Evolutionary conservation across 2,888 invertebrate genomes (phyloP).

Genomic region (Xanthia togata): DNA sequence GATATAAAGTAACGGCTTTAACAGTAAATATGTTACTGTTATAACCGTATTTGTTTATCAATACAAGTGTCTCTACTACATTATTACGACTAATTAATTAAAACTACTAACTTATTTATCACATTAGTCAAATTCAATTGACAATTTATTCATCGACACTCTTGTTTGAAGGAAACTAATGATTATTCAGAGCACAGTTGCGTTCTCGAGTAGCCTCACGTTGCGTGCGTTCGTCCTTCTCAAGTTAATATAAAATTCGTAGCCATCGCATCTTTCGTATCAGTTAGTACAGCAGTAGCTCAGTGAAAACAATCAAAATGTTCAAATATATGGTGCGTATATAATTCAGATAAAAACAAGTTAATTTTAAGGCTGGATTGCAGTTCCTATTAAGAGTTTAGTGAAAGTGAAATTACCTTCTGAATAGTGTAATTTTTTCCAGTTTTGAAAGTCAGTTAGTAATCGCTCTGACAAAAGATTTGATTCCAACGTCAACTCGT

Average conservation of each 20-base stretch:
- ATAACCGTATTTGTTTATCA: too few relatives aligned
- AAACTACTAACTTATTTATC: background rate
- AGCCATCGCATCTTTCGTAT: slow-evolving; percentile 63
- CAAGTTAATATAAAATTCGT: slow-evolving; percentile 74
- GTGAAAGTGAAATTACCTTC: slow-evolving; percentile 3
- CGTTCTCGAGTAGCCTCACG: slow-evolving; percentile 62
- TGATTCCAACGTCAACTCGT: background rate
- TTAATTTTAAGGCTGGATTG: background rate
- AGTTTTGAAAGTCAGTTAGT: background rate
- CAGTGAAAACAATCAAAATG: slow-evolving; percentile 77
- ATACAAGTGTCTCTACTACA: background rate
- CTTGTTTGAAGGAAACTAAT: slow-evolving; percentile 57
- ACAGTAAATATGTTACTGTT: background rate
- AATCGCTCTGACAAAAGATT: background rate
- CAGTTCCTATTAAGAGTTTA: background rate
- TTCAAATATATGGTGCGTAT: slow-evolving; percentile 83
- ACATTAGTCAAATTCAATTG: slow-evolving; percentile 5
- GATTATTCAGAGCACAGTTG: slow-evolving; percentile 66
- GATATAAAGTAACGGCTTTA: background rate
- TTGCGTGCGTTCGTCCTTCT: slow-evolving; percentile 74
- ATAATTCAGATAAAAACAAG: background rate
- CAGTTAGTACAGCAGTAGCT: slow-evolving; percentile 74
- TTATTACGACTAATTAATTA: background rate
- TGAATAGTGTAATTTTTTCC: background rate
- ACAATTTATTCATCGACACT: slow-evolving; percentile 22